Percentiles rank a stretch among this genome's conserved stretches.
phyloP scores from a whole-genome alignment of 2,797 vertebrate genomes.

The Malacoraja senta region DNA sequence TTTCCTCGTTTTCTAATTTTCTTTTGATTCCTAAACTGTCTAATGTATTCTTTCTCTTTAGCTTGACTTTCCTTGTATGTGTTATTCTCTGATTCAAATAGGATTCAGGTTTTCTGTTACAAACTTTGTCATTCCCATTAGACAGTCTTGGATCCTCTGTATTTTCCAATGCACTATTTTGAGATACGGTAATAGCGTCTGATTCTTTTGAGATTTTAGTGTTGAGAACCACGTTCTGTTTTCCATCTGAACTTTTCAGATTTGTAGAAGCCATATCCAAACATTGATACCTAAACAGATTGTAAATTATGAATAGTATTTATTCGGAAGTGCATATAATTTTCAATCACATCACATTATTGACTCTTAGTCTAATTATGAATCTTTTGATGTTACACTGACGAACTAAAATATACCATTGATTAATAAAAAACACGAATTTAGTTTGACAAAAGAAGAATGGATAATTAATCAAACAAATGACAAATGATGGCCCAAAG shows the following conservation, averaged over 20 bases:
- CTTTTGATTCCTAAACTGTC: slow-evolving; percentile 42
- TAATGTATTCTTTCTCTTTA: not conserved
- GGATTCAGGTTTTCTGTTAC: slow-evolving; percentile 5
- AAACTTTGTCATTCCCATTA: slow-evolving; percentile 21
- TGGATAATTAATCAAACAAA: not conserved
- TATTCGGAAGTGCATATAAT: not conserved
- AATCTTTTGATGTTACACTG: not conserved
- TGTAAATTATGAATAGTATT: slow-evolving; percentile 1
- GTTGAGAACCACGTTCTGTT: not conserved
- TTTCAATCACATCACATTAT: not conserved
- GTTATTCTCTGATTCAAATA: slow-evolving; percentile 24
- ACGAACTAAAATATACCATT: too few relatives aligned
- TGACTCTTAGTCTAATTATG: not conserved
- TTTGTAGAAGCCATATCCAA: slow-evolving; percentile 28
- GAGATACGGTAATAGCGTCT: not conserved
- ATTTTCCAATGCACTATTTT: not conserved
- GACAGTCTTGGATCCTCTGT: not conserved
- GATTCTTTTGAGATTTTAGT: slow-evolving; percentile 4
- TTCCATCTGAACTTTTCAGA: slow-evolving; percentile 23
- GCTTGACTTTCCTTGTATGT: slow-evolving; percentile 30
- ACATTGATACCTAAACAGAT: not conserved
- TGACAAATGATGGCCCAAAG: not conserved
- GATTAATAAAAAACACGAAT: too few relatives aligned
- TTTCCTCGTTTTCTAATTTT: slow-evolving; percentile 45
- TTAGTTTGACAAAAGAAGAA: not conserved